phyloP scores from a whole-genome alignment of 2,113 vertebrate species.

The Nicator chloris region DNA sequence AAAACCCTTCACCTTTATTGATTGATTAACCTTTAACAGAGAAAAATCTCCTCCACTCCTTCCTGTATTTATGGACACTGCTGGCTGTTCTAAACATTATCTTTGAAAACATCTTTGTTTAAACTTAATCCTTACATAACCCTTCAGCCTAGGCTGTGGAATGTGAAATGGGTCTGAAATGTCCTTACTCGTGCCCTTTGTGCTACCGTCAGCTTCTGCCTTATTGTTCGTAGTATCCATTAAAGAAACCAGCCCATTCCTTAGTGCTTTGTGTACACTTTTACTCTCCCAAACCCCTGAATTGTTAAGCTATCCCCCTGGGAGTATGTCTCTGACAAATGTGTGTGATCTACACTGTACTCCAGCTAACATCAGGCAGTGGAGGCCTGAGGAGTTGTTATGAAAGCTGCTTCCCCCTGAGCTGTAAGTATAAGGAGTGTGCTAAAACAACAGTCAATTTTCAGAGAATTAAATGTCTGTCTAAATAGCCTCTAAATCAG shows the following conservation, averaged over 20 bases:
- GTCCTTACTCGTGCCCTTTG: accelerated
- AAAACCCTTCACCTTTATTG: not conserved
- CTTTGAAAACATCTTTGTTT: slow-evolving; percentile 22
- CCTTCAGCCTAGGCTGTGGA: not conserved
- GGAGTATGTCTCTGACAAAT: not conserved
- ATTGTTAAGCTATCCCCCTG: not conserved
- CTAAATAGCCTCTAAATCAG: not conserved
- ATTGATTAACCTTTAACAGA: not conserved
- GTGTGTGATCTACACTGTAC: not conserved
- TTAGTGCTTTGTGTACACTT: not conserved
- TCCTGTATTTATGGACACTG: not conserved
- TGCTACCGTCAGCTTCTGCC: not conserved
- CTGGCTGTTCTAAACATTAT: not conserved
- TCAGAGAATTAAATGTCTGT: not conserved
- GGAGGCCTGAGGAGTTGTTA: not conserved
- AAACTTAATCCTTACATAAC: not conserved
- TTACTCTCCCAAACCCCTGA: not conserved
- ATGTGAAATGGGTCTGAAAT: not conserved
- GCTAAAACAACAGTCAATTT: not conserved
- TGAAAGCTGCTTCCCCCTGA: not conserved
- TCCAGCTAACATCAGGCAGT: not conserved
- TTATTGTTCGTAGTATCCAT: not conserved
- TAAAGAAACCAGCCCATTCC: not conserved
- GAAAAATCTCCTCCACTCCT: not conserved
- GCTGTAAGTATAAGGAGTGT: not conserved